Evolutionary conservation across 2,888 invertebrate species (phyloP), one percentile per base, ranked within the genome.

Genomic region (Drosophila cracens): DNA sequence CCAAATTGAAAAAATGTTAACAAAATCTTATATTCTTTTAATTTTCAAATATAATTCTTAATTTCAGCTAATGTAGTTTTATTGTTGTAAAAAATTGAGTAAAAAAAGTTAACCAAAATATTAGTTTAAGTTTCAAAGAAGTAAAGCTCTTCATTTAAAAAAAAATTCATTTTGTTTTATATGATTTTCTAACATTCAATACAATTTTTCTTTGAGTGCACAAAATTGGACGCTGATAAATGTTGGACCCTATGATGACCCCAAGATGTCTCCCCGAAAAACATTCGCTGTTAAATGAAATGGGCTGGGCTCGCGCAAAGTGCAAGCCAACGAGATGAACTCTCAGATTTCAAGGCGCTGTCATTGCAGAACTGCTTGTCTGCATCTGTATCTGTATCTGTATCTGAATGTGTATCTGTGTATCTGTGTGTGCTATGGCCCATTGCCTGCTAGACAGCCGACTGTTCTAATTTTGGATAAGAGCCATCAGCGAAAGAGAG

Each of bases 161-260:
- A n/a, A n/a, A n/a, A n/a, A n/a, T 33, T 33, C 31, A 33, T 33
- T 10, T 33, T 10, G 31, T 33, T 16, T 25, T 25, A 25, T 21
- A 21, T 21, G 3, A 7, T 13, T 25, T 25, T 8, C 7, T 16
- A 7, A 7, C 43, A 4, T 25, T 25, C 25, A 46, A 2, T 16
- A 16, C 25, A 1, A 4, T 46, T 46, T 46, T 8, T 29, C 8
- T 13, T 13, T n/a, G 4, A 56, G 27, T 56, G 56, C 38, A 27
- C 31, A 49, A 74, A 77, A 78, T 80, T 79, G 80, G 57, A 61
- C 74, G 57, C 54, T 76, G 83, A 86, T 85, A 79, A 81, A 79
- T 70, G 48, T 77, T 70, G 56, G 75, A 69, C 80, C 70, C 56
- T 48, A 38, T 11, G 7, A n/a, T 74, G 74, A 80, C 73, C 80